phyloP scores from a whole-genome alignment of 2,113 vertebrate species.

The Sceloporus tristichus region DNA sequence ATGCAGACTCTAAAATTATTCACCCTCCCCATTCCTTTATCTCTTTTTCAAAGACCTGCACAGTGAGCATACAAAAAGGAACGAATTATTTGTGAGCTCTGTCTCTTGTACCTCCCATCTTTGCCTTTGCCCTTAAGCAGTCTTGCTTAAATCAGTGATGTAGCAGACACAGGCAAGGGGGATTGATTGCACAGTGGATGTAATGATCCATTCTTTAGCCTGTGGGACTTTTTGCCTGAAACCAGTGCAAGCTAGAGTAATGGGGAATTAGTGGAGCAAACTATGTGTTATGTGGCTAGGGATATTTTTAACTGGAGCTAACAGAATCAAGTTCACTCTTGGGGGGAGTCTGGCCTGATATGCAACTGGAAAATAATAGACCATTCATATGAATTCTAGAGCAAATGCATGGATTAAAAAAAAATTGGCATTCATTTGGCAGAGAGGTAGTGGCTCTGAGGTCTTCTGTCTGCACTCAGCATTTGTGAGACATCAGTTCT shows the following conservation, averaged over 20 bases:
- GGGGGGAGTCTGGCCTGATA: slow-evolving; percentile 70
- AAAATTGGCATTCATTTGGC: slow-evolving; percentile 56
- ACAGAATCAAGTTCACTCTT: slow-evolving; percentile 69
- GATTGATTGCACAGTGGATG: slow-evolving; percentile 67
- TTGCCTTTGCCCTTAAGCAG: slow-evolving; percentile 23
- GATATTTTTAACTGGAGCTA: slow-evolving; percentile 62
- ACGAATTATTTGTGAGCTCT: slow-evolving; percentile 31
- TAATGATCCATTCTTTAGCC: slow-evolving; percentile 74
- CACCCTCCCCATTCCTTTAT: slow-evolving; percentile 36
- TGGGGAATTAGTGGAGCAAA: slow-evolving; percentile 70
- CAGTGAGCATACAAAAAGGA: slow-evolving; percentile 40
- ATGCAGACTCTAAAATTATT: slow-evolving; percentile 46
- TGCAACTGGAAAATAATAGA: slow-evolving; percentile 60
- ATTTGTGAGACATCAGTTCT: slow-evolving; percentile 50
- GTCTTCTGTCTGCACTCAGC: slow-evolving; percentile 44
- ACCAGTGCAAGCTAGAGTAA: slow-evolving; percentile 66
- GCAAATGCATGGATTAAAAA: slow-evolving; percentile 68
- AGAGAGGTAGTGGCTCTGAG: slow-evolving; percentile 57
- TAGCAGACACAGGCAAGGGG: slow-evolving; percentile 36
- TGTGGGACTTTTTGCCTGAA: slow-evolving; percentile 66
- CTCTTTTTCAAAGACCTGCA: slow-evolving; percentile 48
- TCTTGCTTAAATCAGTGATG: slow-evolving; percentile 57
- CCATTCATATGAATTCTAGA: slow-evolving; percentile 69
- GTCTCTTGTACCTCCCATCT: not conserved
- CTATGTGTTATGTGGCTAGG: slow-evolving; percentile 49